Evolutionary conservation across 2,113 vertebrate species (phyloP), one percentile per base, ranked within the genome.

Genomic region (Nycticryphes semicollaris): DNA sequence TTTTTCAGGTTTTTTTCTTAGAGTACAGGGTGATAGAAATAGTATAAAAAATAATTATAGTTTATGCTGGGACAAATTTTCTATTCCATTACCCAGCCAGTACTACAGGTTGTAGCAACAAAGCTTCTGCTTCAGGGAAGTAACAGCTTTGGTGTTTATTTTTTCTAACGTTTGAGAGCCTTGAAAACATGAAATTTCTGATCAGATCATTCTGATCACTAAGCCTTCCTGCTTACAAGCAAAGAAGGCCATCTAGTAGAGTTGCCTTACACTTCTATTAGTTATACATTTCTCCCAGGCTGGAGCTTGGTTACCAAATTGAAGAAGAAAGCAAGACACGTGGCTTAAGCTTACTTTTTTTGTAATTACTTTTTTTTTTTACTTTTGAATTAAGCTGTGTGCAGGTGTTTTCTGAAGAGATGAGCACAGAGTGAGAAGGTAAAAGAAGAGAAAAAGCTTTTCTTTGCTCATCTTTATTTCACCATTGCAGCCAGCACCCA

Each of bases 201-300:
- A 57, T 57, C 31, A 57, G 31, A 57, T 31, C 8, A 78, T 81
- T 87, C 33, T 48, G 50, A 77, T 56, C 11, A n/a, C 8, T 57
- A 87, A 69, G 12, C 1, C 7, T 74, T 66, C 13, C 14, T 81
- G 20, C 12, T 76, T 48, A 60, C 4, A 56, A 50, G 7, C 20
- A n/a, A 51, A 77, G 23, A 37, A 6, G 12, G 4, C 3, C 47
- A 78, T 45, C 4, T 11, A 66, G 7, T 9, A 59, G 30, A 81
- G 10, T 25, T 10, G 2, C 4, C 9, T 3, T 28, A 15, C 8
- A 14, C 7, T 5, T 51, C 12, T 17, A 0, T 33, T 60, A 7
- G 7, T 57, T 43, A 11, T 21, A 48, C 4, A 22, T 43, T 73
- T 64, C 19, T 77, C 37, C n/a, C 10, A 77, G 20, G 39, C 16